These are phyloP conservation scores for Drosophila oshimai DNA, from an alignment of 1,140 invertebrate species.

Conservation along the genomic window DNA sequence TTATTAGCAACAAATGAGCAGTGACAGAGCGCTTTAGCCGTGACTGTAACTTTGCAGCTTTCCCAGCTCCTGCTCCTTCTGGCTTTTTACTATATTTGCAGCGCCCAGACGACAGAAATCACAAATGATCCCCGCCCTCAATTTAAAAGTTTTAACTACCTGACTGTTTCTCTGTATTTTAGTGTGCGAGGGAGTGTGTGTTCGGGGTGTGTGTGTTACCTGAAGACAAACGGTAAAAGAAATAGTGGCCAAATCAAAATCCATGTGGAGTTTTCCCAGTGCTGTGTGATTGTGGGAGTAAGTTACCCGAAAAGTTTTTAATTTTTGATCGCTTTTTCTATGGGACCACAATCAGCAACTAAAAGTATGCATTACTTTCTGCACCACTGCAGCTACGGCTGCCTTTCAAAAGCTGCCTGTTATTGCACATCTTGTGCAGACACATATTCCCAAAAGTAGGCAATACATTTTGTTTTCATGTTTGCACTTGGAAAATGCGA, in stretches of 20 bases:
- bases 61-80: background rate
- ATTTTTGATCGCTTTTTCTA: conserved; percentile 40
- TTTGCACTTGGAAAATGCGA: no score
- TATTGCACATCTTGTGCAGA: background rate
- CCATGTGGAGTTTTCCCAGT: conserved; percentile 28
- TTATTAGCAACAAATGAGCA: conserved; percentile 81
- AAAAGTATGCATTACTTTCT: conserved; percentile 27
- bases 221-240: conserved; percentile 41
- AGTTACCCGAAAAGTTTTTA: conserved; percentile 47
- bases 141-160: conserved; percentile 81
- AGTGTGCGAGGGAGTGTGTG: background rate
- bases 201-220: conserved; percentile 9
- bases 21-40: conserved; percentile 72
- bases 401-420: background rate
- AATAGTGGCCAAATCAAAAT: conserved; percentile 60
- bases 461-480: background rate
- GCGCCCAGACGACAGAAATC: conserved; percentile 50
- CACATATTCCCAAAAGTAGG: background rate
- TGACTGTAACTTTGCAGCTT: conserved; percentile 48
- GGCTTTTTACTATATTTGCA: conserved; percentile 25
- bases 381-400: background rate
- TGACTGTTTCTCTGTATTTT: conserved; percentile 44
- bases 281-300: background rate
- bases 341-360: conserved; percentile 23
- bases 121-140: conserved; percentile 70